Evolutionary conservation across 2,888 invertebrate species (phyloP), one percentile per base, ranked within the genome.

Genomic region (Cataglyphis cursor): DNA sequence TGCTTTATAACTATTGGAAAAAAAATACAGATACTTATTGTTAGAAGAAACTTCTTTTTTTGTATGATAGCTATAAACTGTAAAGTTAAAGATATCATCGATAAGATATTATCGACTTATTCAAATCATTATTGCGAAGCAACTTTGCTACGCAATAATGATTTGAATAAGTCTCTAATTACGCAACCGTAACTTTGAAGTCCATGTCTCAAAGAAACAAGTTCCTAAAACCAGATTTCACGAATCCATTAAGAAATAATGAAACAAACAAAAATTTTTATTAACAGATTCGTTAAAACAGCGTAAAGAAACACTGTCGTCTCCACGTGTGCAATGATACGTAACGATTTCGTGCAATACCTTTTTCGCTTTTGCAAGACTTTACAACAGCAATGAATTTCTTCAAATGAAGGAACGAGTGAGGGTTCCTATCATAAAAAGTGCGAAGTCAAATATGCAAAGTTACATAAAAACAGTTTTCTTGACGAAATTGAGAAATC

Each of bases 141-240:
- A n/a, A n/a, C n/a, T n/a, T n/a, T n/a, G 8, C 10, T 59, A 51
- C 2, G 38, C 5, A 51, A 24, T n/a, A n/a, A n/a, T n/a, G n/a
- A n/a, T n/a, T n/a, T n/a, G n/a, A n/a, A n/a, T n/a, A n/a, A n/a
- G n/a, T n/a, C 21, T 76, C 12, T 48, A 18, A 54, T 35, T 35
- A 9, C 57, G 54, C n/a, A 85, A 84, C 24, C 35, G 38, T 75
- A 62, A 85, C 82, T 78, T 75, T 59, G 76, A 88, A 80, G 73
- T 88, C 87, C 81, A 87, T 51, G 83, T 75, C 15, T 75, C 61
- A 31, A 48, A 21, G 41, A 24, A 31, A 31, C 0, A 44, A 15
- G 15, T 65, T 28, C 3, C 15, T 2, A 54, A 31, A 41, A 74
- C 68, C 66, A 82, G 74, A 61, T 83, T 87, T 65, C 65, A 59